phyloP scores from a whole-genome alignment of 2,113 vertebrate genomes.

The Muntiacus reevesi region DNA sequence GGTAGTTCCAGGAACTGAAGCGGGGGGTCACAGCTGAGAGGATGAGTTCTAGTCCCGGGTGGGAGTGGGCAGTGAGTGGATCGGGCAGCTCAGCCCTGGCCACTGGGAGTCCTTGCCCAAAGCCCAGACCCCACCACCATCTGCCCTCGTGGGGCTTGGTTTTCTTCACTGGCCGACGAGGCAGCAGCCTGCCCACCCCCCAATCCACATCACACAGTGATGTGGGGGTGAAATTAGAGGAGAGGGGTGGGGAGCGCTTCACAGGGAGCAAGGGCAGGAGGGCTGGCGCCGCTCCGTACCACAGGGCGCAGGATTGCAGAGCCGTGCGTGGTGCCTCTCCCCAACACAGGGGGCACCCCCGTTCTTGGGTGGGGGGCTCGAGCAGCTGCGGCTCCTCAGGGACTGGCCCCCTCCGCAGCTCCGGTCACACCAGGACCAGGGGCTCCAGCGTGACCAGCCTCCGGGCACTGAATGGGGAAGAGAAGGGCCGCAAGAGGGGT shows the following conservation, averaged over 20 bases:
- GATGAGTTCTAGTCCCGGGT: not conserved
- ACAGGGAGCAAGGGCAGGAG: not conserved
- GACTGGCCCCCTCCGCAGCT: conserved; percentile 87
- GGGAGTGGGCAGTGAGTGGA: not conserved
- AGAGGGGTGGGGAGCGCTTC: not conserved
- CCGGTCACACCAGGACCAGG: conserved; percentile 91
- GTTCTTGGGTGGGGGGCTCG: conserved; percentile 92
- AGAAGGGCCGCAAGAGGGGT: not conserved
- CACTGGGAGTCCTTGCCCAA: not conserved
- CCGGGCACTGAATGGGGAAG: conserved; percentile 82
- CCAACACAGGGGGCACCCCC: conserved; percentile 86
- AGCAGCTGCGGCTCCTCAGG: conserved; percentile 87
- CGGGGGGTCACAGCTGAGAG: too few species aligned
- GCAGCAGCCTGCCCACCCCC: not conserved
- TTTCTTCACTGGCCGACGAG: not conserved
- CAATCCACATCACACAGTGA: accelerated
- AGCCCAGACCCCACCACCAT: too few species aligned
- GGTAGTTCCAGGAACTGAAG: not conserved
- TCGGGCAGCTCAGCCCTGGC: not conserved
- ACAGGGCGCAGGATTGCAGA: conserved; percentile 88
- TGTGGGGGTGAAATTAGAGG: not conserved
- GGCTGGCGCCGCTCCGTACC: conserved; percentile 74
- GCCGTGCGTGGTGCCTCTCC: conserved; percentile 87
- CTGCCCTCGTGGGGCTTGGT: not conserved
- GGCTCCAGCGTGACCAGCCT: conserved; percentile 90